phyloP scores from a whole-genome alignment of 2,888 invertebrate species.

The Parnassius orleans region DNA sequence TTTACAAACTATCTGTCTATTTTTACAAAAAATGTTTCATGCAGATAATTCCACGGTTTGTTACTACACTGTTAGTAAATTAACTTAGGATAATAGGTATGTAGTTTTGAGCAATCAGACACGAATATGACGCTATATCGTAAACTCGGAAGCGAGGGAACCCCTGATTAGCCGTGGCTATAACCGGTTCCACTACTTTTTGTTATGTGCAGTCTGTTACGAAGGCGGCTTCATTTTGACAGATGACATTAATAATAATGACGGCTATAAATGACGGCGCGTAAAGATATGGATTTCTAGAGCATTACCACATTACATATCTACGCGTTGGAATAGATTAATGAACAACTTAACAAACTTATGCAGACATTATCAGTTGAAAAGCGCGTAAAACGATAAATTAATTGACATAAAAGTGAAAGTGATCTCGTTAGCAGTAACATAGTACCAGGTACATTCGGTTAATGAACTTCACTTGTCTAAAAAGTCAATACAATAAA shows the following conservation, averaged over 20 bases:
- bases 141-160: constrained; percentile 26
- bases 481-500: constrained; percentile 29
- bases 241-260: constrained; percentile 53
- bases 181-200: constrained; percentile 37
- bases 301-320: constrained; percentile 11
- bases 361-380: not conserved
- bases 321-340: constrained; percentile 5
- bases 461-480: constrained; percentile 47
- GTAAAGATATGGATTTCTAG: constrained; percentile 42
- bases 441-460: constrained; percentile 40
- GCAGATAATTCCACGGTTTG: too few species aligned
- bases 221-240: constrained; percentile 44
- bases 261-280: constrained; percentile 51
- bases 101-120: not conserved
- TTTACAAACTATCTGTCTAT: too few species aligned
- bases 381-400: constrained; percentile 6
- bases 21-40: too few species aligned
- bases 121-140: constrained; percentile 18
- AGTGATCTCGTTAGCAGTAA: constrained; percentile 20
- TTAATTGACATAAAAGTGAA: constrained; percentile 18
- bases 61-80: too few species aligned
- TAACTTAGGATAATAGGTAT: too few species aligned
- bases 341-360: constrained; percentile 1
- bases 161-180: constrained; percentile 22
- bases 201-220: constrained; percentile 35